Conservation (phyloP, 2,888 invertebrate genomes). For the Orthonevra nobilis region DNA sequence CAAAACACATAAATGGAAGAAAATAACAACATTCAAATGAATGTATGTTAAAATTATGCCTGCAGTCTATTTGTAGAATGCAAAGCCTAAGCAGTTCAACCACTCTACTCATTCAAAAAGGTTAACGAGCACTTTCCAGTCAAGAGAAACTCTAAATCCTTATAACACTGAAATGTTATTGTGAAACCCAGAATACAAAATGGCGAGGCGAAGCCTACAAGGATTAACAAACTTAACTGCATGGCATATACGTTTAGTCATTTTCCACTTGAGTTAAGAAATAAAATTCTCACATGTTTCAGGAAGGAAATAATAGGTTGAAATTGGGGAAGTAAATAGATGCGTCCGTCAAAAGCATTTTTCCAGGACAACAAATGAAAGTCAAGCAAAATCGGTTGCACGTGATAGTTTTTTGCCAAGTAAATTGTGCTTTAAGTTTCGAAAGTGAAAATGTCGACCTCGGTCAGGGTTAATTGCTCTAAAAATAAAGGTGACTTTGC, state of each 20-base stretch:
- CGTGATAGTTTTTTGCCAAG: constrained; percentile 34
- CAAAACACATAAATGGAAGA: no score
- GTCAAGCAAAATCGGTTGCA: constrained; percentile 29
- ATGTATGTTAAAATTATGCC: constrained; percentile 30
- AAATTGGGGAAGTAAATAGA: constrained; percentile 20
- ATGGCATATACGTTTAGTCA: constrained; percentile 23
- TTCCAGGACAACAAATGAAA: constrained; percentile 11
- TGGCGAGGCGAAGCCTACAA: no score
- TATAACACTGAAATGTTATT: constrained; percentile 48
- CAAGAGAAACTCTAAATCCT: constrained; percentile 55
- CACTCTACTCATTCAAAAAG: constrained; percentile 59
- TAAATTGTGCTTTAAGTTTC: not conserved
- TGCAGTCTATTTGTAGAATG: constrained; percentile 29
- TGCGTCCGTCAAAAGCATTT: constrained; percentile 20
- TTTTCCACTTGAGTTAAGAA: constrained; percentile 5
- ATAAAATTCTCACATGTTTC: not conserved
- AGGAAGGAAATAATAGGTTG: constrained; percentile 23
- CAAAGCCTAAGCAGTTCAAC: constrained; percentile 56
- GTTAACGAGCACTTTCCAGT: constrained; percentile 66
- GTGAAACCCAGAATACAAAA: constrained; percentile 46
- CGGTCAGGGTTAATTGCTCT: constrained; percentile 37
- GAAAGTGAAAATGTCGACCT: constrained; percentile 1
- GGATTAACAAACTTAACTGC: constrained; percentile 26
- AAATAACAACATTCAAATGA: constrained; percentile 1
- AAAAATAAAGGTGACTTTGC: not conserved